Percentiles rank a stretch among this genome's conserved stretches.
These are phyloP conservation scores for Ceratotherium simum DNA, from an alignment of 2,113 vertebrate species.

Conservation along the genomic window DNA sequence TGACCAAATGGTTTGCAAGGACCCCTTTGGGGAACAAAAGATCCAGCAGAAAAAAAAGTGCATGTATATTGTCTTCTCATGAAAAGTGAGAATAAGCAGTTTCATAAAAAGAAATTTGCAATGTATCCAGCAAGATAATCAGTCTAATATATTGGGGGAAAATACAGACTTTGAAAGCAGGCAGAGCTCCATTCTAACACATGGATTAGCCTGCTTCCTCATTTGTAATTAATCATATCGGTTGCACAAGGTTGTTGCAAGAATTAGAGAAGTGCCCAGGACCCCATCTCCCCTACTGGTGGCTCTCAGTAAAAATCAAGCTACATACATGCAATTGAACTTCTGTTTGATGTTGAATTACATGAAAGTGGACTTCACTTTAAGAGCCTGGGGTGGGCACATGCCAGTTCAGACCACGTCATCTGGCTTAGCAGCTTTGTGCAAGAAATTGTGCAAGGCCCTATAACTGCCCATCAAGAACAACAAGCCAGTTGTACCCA, in stretches of 20 bases:
- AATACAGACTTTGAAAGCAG: neutral
- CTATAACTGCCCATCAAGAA: neutral
- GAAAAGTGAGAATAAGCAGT: neutral
- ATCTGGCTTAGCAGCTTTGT: neutral
- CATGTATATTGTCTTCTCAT: neutral
- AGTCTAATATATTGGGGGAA: neutral
- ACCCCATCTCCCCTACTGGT: too few relatives aligned
- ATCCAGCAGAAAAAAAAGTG: neutral
- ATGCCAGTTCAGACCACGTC: fast-evolving
- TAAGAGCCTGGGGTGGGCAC: neutral
- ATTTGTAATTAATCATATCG: fast-evolving
- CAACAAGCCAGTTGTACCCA: fast-evolving
- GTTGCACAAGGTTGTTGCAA: neutral
- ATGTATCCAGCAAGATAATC: neutral
- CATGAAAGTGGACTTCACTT: neutral
- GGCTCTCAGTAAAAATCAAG: neutral
- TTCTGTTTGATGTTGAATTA: neutral
- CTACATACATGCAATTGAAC: fast-evolving
- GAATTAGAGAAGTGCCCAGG: too few relatives aligned
- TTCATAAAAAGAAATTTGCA: neutral
- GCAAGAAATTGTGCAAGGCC: fast-evolving
- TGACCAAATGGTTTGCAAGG: neutral
- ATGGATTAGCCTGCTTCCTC: neutral
- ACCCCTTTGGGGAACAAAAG: neutral
- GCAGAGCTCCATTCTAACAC: neutral